Evolutionary conservation across 1,140 invertebrate species (phyloP), one percentile per base, ranked within the genome.

Genomic region (Nasonia giraulti): DNA sequence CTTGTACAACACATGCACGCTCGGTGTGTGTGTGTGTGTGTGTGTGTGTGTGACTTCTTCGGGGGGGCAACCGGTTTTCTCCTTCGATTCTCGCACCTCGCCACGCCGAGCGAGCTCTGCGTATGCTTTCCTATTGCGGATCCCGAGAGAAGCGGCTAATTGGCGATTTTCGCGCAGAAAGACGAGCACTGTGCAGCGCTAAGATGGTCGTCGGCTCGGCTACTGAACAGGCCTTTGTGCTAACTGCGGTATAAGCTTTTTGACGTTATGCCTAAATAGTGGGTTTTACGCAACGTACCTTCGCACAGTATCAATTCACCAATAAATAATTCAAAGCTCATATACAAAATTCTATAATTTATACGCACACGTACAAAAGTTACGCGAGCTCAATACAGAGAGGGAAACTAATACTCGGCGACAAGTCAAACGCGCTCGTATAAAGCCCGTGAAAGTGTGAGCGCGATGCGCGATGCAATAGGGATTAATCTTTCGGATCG

Each of bases 401-500:
- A 31, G 12, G 27, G 33, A 71, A 71, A 71, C 69, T 71, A 71
- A 27, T 17, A 27, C 69, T 27, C 69, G 69, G 1, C 40, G 40
- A 44, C 40, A 71, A 62, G 55, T 62, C 55, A 14, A 2, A 62
- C 20, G 7, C 55, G 10, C 10, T 1, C 10, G 40, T 44, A 44
- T 44, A 62, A 62, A 62, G 55, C 33, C 71, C 71, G 40, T 77
- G 40, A 78, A 83, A 77, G 73, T 78, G 62, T 66, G 23, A 33
- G 33, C 27, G 74, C 74, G 8, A 66, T 23, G 74, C 4, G n/a
- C 33, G n/a, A 83, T 44, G 75, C 82, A 83, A 80, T 83, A 78
- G 40, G 75, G 76, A 80, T 84, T 80, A 84, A 84, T 84, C 77
- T 78, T 84, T 66, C 77, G 47, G 40, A 84, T 84, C 75, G 83